Base-by-base conservation (phyloP, 2,113 vertebrate genomes). In the Nesogale talazaci region DNA sequence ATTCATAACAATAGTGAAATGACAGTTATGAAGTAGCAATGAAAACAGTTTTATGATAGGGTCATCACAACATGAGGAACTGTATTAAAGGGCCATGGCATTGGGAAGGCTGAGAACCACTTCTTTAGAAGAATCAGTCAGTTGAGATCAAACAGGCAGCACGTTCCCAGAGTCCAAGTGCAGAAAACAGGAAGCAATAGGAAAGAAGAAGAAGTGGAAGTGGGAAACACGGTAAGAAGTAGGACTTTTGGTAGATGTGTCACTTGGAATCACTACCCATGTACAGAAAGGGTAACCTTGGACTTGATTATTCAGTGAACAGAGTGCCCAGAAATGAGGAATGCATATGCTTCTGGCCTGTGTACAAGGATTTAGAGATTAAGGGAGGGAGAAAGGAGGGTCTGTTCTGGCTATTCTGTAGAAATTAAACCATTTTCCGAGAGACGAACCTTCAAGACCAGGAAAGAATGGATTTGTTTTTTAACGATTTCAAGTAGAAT, bases 391-490 rank as follows among this genome's bases (percentile, higher is more conserved):
- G 67, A 77, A 52, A 80, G 36, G 65, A 89, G 38, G n/a, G 31
- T 29, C 34, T 40, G 11, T 15, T 59, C 15, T 91, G 63, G 46
- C 76, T 75, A 7, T 88, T 94, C 65, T 59, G 92, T 85, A 89
- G 94, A 96, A 97, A 85, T 94, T 94, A 97, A 97, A 95, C 89
- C 27, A 77, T 75, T 94, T 95, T 89, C 96, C 95, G 95, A 96
- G 94, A 94, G 91, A 97, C 96, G 83, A 61, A 15, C 25, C 83
- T 94, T 91, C 89, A 95, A 98, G 96, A 95, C 83, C 96, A 97
- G 94, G 95, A 81, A 97, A 95, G 84, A 93, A 89, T 96, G 63
- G 93, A 57, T 95, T 93, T 56, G 94, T 86, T 87, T 87, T 83
- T 95, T 92, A 92, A 92, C 6, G 0, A 0, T 94, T 92, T 97